Base-by-base conservation (phyloP, 2,797 vertebrate genomes). In the Artibeus jamaicensis region DNA sequence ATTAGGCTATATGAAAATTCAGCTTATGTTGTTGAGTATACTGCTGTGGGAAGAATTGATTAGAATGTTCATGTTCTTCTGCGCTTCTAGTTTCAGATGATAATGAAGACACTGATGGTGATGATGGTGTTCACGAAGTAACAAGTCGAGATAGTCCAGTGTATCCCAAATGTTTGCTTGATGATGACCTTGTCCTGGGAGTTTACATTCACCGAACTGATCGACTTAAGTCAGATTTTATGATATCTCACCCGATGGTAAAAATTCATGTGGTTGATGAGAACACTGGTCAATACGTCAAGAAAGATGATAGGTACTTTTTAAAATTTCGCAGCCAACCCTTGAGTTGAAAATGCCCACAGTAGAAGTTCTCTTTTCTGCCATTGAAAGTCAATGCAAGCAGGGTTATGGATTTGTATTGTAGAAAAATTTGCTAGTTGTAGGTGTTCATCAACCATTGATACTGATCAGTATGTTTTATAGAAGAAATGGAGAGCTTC, bases 191-290 rank as follows among this genome's bases (percentile, higher is more conserved):
- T 32, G 99, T 99, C 55, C 98, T 99, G 91, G 99, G 99, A 96
- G 99, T 99, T 97, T 99, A 98, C 62, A 95, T 99, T 93, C 99
- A 99, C 98, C 98, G 99, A 89, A 98, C 99, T 2, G 99, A 99
- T 97, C 98, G 97, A 85, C 99, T 99, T 89, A 99, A 99, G 98
- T 99, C 99, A 18, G 98, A 99, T 98, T 97, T 99, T 32, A 97
- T 99, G 98, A 97, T 99, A 94, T 99, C 99, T 89, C 99, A 99
- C 96, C 99, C 99, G 15, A 99, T 99, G 99, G 99, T 99, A 96
- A 99, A 99, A 98, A 98, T 99, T 97, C 99, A 99, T 16, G 96
- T 99, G 37, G 98, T 99, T 73, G 99, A 99, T 97, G 99, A 99
- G 96, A 98, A 95, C 92, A 99, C 98, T 39, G 99, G 99, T 65